phyloP scores from a whole-genome alignment of 2,888 invertebrate genomes.

The Entomobrya proxima region DNA sequence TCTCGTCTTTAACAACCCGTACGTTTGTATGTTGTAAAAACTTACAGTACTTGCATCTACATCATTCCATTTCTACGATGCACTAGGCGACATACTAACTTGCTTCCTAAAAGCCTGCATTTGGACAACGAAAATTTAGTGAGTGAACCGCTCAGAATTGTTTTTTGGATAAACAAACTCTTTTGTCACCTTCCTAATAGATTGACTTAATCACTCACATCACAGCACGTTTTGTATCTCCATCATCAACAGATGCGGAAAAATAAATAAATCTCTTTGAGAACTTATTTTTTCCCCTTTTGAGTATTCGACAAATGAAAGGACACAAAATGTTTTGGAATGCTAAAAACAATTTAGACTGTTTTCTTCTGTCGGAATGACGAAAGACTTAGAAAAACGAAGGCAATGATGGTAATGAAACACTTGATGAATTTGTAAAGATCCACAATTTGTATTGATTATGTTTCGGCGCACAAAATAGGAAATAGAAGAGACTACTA shows the following conservation, averaged over 20 bases:
- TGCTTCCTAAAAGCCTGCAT: not conserved
- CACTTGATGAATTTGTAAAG: slow-evolving; percentile 13
- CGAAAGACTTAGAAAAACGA: too few species aligned
- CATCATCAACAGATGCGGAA: slow-evolving; percentile 1
- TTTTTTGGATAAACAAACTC: slow-evolving; percentile 20
- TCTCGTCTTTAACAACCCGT: not conserved
- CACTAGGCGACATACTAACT: not conserved
- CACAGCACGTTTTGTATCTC: not conserved
- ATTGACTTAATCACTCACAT: slow-evolving; percentile 30
- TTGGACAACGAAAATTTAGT: not conserved
- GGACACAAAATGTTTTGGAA: not conserved
- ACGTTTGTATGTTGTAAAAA: not conserved
- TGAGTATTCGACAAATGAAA: not conserved
- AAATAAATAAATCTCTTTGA: not conserved
- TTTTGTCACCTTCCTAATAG: slow-evolving; percentile 1
- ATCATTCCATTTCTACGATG: too few species aligned
- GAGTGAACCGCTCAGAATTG: not conserved
- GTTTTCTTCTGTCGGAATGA: not conserved
- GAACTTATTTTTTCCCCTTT: not conserved
- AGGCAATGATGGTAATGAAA: not conserved
- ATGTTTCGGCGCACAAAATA: slow-evolving; percentile 14
- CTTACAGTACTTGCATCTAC: too few species aligned
- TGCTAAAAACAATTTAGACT: not conserved
- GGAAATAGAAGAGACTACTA: slow-evolving; percentile 20
- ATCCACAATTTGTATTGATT: slow-evolving; percentile 9